phyloP scores from a whole-genome alignment of 2,797 vertebrate genomes.

The Diceros bicornis region DNA sequence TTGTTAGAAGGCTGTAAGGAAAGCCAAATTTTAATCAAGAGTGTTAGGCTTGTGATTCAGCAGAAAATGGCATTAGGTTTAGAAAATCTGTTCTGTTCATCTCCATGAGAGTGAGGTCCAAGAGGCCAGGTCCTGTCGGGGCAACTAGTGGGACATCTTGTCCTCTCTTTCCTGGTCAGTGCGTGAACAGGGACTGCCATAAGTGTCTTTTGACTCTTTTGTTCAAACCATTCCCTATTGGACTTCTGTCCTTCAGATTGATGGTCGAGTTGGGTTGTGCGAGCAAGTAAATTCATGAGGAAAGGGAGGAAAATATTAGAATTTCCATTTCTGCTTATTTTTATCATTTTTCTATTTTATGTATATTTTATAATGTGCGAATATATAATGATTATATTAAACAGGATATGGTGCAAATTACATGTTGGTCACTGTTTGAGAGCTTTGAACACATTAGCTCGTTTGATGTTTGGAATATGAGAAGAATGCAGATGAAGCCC shows the following conservation, averaged over 20 bases:
- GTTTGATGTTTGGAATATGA: not conserved
- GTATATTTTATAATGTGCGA: not conserved
- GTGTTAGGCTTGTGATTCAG: not conserved
- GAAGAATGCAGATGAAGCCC: not conserved
- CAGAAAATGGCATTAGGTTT: not conserved
- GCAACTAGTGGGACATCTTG: not conserved
- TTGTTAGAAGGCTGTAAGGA: not conserved
- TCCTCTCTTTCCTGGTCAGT: not conserved
- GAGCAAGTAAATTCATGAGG: not conserved
- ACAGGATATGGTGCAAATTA: not conserved
- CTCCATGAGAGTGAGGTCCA: not conserved
- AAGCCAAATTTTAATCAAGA: not conserved
- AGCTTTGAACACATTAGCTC: not conserved
- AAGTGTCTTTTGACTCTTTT: not conserved
- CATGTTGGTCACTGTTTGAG: not conserved
- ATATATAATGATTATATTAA: not conserved
- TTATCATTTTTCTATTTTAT: not conserved
- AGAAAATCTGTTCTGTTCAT: not conserved
- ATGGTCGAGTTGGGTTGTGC: rapidly evolving
- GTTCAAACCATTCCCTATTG: not conserved
- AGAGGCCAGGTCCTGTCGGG: not conserved
- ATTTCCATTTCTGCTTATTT: not conserved
- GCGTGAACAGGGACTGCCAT: not conserved
- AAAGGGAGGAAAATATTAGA: not conserved
- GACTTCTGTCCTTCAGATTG: not conserved